A percentile compares a stretch with the other conserved stretches of the same genome.
Conservation (phyloP, 2,888 invertebrate genomes). For the Ophraella communa region DNA sequence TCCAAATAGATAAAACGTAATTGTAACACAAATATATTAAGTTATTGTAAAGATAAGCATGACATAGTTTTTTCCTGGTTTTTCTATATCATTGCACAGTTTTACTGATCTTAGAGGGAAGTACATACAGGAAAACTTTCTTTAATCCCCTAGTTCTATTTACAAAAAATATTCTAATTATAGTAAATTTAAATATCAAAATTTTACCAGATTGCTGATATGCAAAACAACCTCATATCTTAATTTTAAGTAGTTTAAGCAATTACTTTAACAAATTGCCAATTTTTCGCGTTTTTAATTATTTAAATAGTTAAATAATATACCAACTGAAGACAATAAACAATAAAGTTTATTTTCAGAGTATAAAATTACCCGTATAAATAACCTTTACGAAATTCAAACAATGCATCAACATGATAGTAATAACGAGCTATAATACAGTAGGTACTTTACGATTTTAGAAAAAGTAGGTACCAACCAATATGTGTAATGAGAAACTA, state of each 20-base stretch:
- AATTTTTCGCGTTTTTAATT: not conserved
- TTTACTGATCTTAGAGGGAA: too few relatives aligned
- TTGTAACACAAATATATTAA: too few relatives aligned
- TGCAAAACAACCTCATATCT: too few relatives aligned
- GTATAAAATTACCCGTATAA: constrained; percentile 1
- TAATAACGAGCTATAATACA: not conserved
- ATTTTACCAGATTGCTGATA: too few relatives aligned
- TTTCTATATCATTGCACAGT: too few relatives aligned
- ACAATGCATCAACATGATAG: not conserved
- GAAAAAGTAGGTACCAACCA: not conserved
- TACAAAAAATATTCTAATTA: too few relatives aligned
- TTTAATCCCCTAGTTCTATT: too few relatives aligned
- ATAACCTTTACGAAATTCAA: not conserved
- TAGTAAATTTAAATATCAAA: too few relatives aligned
- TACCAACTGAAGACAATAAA: not conserved
- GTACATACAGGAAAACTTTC: too few relatives aligned
- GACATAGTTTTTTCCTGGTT: too few relatives aligned
- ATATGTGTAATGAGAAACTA: not conserved
- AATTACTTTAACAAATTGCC: not conserved
- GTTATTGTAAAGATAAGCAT: too few relatives aligned
- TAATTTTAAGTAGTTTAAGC: not conserved
- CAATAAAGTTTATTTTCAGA: not conserved
- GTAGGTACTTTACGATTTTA: not conserved
- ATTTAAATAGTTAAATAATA: not conserved
- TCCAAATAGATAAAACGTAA: too few relatives aligned